Evolutionary conservation across 2,888 invertebrate genomes (phyloP), one percentile per base, ranked within the genome.

Genomic region (Caenorhabditis sp.): DNA sequence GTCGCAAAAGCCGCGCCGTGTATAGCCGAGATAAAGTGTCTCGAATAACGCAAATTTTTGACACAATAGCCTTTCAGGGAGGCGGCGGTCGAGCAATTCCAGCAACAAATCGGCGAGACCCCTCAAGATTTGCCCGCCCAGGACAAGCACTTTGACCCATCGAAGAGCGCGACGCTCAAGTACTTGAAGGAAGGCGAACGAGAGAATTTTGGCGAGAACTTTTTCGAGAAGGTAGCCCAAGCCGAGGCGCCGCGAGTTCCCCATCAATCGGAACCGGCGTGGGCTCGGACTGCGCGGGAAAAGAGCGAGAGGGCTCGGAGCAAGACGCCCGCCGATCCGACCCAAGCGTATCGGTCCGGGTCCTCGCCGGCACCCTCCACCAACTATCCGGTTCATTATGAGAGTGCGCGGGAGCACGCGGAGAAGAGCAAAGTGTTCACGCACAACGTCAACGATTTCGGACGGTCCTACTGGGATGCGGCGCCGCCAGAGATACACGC

Each of bases 91-190:
- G 82, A 84, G 53, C 81, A 84, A 56, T 84, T 79, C 59, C 52
- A 70, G 26, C 82, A 84, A 50, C 84, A 84, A 61, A 73, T 81
- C 30, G 82, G 80, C 37, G 77, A 61, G 41, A 63, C 68, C 8
- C 81, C 80, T 15, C 43, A 62, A 22, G 75, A 79, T 39, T 43
- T 81, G 43, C 80, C 81, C 6, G 77, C 79, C n/a, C 59, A 78
- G 39, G 82, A 84, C 46, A 82, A 84, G 43, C 82, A 83, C 46
- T 84, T 84, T 37, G 84, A 84, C 61, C 82, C 84, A 7, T 53
- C 79, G 7, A 82, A 78, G 62, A 79, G 80, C 68, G 83, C 83
- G 32, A 83, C 83, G 41, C 56, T 83, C 26, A 81, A 75, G 68
- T 81, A 81, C 56, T 45, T 83, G 52, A 72, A 81, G 71, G 76